Evolutionary conservation across 2,888 invertebrate genomes (phyloP).

Genomic region (Fissipunctia ypsillon): DNA sequence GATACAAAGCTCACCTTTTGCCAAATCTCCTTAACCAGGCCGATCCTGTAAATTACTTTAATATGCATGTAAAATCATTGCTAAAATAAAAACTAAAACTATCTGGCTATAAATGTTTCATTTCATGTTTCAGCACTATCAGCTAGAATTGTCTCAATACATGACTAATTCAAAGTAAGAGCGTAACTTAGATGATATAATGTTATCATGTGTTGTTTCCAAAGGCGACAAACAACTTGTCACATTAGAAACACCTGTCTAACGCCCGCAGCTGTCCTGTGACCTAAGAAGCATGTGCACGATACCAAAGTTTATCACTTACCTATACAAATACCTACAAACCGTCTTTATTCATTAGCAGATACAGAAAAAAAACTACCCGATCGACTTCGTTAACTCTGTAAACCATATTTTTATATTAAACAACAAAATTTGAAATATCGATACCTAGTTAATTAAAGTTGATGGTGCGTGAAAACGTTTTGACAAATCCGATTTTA

Average conservation of each 20-base stretch:
- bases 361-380: constrained; percentile 60
- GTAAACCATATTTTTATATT: constrained; percentile 39
- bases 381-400: constrained; percentile 68
- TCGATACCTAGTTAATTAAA: constrained; percentile 50
- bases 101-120: not conserved
- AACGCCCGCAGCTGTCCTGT: constrained; percentile 80
- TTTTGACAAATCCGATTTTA: constrained; percentile 37
- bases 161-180: constrained; percentile 4
- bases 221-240: constrained; percentile 65
- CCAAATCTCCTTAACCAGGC: not conserved
- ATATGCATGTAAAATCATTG: not conserved
- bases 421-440: constrained; percentile 49
- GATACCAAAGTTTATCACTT: constrained; percentile 69
- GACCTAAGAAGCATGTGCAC: constrained; percentile 74
- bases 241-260: constrained; percentile 87
- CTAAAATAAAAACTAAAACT: not conserved
- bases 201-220: constrained; percentile 42
- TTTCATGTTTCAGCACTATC: constrained; percentile 13
- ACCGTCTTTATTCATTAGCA: constrained; percentile 70
- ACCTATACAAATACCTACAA: constrained; percentile 61
- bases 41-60: not conserved
- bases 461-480: constrained; percentile 28
- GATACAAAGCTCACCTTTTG: not conserved
- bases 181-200: constrained; percentile 26
- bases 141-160: not conserved